Evolutionary conservation across 1,140 invertebrate species (phyloP).

Genomic region (Drosophila simulans): DNA sequence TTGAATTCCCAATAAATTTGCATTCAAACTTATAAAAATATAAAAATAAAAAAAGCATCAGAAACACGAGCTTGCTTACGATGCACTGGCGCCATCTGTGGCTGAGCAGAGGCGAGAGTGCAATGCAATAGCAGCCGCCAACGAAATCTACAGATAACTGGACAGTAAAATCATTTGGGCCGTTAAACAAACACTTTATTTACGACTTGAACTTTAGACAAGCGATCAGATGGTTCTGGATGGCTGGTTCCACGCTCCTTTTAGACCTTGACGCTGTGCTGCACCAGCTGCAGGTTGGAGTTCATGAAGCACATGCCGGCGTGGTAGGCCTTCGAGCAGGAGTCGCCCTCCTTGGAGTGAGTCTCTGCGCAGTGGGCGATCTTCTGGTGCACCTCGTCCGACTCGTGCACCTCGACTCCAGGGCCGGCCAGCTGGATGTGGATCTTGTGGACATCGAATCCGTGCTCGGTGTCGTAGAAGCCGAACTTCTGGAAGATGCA

Average conservation of each 20-base stretch:
- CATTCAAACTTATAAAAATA: not conserved
- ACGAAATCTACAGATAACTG: not conserved
- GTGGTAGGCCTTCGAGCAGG: conserved; percentile 73
- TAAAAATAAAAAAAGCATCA: not conserved
- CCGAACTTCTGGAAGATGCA: conserved; percentile 79
- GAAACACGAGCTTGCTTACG: not conserved
- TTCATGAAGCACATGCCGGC: conserved; percentile 75
- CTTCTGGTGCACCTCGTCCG: conserved; percentile 65
- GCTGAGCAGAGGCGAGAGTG: not conserved
- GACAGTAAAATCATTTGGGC: not conserved
- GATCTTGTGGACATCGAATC: conserved; percentile 78
- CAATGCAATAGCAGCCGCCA: not conserved
- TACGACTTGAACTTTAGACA: conserved; percentile 19
- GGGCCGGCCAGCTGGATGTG: conserved; percentile 66
- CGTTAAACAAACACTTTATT: conserved; percentile 5
- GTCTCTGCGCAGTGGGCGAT: conserved; percentile 69
- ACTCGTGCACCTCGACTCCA: conserved; percentile 50
- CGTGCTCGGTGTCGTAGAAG: conserved; percentile 67
- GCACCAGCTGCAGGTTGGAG: conserved; percentile 64
- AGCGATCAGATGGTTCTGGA: conserved; percentile 39
- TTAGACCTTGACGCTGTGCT: conserved; percentile 69
- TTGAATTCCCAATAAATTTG: not conserved
- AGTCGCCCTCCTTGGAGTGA: conserved; percentile 59
- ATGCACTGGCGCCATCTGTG: not conserved
- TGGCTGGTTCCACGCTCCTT: too few relatives aligned